Conservation (phyloP, 2,113 vertebrate genomes). For the Etia nguti region DNA sequence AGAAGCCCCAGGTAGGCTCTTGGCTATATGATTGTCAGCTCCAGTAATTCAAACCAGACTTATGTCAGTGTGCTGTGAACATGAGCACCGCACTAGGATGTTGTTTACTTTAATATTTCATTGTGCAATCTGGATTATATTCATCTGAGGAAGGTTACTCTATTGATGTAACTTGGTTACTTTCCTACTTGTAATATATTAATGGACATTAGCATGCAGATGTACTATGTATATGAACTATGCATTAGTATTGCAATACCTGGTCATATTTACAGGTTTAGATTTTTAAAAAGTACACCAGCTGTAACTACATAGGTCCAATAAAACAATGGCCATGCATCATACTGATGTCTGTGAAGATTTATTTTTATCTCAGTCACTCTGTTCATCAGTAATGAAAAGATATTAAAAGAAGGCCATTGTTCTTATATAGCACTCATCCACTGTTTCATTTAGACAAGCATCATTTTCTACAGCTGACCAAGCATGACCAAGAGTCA, state of each 20-base stretch:
- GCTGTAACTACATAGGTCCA: not conserved
- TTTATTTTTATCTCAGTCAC: not conserved
- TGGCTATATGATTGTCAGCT: constrained; percentile 18
- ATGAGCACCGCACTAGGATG: not conserved
- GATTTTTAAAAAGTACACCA: not conserved
- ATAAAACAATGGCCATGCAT: not conserved
- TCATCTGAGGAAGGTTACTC: not conserved
- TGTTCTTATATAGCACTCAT: not conserved
- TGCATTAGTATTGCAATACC: not conserved
- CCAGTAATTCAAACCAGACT: constrained; percentile 10
- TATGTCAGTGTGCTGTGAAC: not conserved
- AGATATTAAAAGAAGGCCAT: no score
- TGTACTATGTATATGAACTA: not conserved
- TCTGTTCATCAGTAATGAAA: no score
- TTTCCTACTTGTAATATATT: not conserved
- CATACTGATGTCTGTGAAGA: not conserved
- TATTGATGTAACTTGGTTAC: not conserved
- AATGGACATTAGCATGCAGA: not conserved
- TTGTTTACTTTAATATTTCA: constrained; percentile 4
- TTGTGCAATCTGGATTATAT: not conserved
- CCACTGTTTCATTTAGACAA: not conserved
- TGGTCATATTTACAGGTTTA: not conserved
- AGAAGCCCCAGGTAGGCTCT: not conserved
- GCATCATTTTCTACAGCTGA: not conserved
- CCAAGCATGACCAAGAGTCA: no score